These are phyloP conservation scores for Pseudobourletiella spinata DNA, from an alignment of 1,140 invertebrate species.

Conservation along the genomic window DNA sequence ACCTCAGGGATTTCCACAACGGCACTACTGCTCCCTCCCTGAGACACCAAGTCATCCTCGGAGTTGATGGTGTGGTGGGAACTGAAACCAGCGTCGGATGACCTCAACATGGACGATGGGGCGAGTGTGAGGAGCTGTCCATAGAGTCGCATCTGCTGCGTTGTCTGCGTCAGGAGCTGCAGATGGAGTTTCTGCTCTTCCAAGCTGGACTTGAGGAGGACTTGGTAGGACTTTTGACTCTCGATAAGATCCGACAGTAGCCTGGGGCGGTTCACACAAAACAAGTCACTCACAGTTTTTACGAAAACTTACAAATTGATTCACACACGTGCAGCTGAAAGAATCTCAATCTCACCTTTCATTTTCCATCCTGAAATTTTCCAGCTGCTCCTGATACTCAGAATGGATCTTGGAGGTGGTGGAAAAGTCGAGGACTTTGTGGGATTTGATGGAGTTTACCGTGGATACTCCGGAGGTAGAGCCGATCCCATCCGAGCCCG, in stretches of 20 bases:
- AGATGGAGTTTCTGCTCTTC: constrained; percentile 58
- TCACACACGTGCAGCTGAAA: too few relatives aligned
- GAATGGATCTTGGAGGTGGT: constrained; percentile 45
- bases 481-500: constrained; percentile 46
- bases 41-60: constrained; percentile 25
- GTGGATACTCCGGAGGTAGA: constrained; percentile 56
- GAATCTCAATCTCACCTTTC: constrained; percentile 44
- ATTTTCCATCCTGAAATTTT: constrained; percentile 47
- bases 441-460: constrained; percentile 55
- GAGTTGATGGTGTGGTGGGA: constrained; percentile 34
- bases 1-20: constrained; percentile 22
- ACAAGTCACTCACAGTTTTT: too few relatives aligned
- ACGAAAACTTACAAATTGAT: too few relatives aligned
- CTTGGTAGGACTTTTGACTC: constrained; percentile 59
- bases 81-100: constrained; percentile 27
- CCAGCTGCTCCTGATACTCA: constrained; percentile 48
- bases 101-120: constrained; percentile 16
- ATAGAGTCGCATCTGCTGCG: constrained; percentile 40
- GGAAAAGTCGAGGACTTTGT: constrained; percentile 46
- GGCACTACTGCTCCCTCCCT: constrained; percentile 14
- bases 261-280: too few relatives aligned
- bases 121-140: constrained; percentile 30
- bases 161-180: constrained; percentile 43
- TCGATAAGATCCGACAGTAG: constrained; percentile 55
- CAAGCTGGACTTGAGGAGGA: constrained; percentile 56